Evolutionary conservation across 2,797 vertebrate genomes (phyloP), one percentile per base, ranked within the genome.

Genomic region (Danio albolineatus): DNA sequence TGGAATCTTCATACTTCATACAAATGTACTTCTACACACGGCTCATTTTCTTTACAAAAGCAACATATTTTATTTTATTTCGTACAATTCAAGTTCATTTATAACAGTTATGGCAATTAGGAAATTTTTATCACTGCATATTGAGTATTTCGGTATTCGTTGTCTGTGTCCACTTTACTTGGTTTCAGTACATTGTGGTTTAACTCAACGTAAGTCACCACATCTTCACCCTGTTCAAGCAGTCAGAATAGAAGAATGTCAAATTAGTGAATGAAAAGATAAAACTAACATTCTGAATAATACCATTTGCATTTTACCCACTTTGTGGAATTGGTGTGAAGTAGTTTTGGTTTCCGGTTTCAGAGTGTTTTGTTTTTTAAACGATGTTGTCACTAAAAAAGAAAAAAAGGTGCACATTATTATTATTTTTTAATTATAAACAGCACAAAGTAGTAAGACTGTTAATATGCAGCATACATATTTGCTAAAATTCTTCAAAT

Each of bases 211-310:
- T 72, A 72, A 17, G 39, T 56, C 38, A 48, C 17, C 10, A 21
- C n/a, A 21, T 56, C 69, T 44, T 72, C 17, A 56, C 38, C 51
- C 69, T 72, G 51, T 43, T 13, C 17, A 54, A 49, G 36, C 7
- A 56, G 43, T 16, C 56, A 72, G 2, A 19, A 19, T n/a, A 71
- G n/a, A 72, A 44, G 72, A 72, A 6, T 13, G 6, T 21, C 7
- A 41, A 13, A 41, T 56, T 0, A 69, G 14, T 70, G 14, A 14
- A 13, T 10, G 14, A 16, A 57, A 17, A 28, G 0, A 17, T 57
- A 10, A 44, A 72, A 43, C 12, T 9, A 17, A 56, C 14, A 19
- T 14, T 14, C 28, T 21, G 12, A 10, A 36, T 9, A 21, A 44
- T 65, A 1, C 1, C 12, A 1, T 10, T n/a, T 5, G 5, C 28